phyloP scores from a whole-genome alignment of 2,888 invertebrate genomes.

The Agrochola circellaris region DNA sequence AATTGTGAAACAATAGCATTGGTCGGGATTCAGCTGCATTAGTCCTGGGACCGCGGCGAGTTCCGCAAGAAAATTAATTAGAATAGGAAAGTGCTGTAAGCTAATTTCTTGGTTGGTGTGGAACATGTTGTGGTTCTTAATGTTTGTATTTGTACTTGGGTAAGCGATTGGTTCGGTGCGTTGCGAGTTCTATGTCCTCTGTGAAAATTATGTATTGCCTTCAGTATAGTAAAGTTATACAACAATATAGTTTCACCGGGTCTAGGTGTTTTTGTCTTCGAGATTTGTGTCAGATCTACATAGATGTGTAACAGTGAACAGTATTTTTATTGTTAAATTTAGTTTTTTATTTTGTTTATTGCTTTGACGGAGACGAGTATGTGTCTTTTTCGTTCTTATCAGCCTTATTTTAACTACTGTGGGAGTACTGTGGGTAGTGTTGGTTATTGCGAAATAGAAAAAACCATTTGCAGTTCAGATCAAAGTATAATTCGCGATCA shows the following conservation, averaged over 20 bases:
- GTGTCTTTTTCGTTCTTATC: too few species aligned
- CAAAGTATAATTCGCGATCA: too few species aligned
- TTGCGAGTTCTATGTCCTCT: background rate
- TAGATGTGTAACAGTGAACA: background rate
- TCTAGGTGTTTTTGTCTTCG: background rate
- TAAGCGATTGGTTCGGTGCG: constrained; percentile 8
- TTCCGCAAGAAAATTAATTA: constrained; percentile 54
- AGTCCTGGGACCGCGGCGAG: constrained; percentile 21
- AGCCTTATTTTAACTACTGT: too few species aligned
- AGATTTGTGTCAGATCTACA: background rate
- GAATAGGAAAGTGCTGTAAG: constrained; percentile 23
- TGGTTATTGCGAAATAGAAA: too few species aligned
- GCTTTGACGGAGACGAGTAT: too few species aligned
- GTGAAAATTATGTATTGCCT: background rate
- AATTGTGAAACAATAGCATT: constrained; percentile 56
- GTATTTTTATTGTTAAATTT: background rate
- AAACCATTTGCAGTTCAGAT: too few species aligned
- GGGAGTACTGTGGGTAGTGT: too few species aligned
- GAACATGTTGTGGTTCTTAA: constrained; percentile 35
- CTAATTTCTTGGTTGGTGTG: constrained; percentile 33
- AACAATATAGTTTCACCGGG: background rate
- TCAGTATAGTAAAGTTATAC: too few species aligned
- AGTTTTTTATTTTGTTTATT: too few species aligned
- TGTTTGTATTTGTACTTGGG: background rate
- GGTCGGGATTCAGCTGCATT: constrained; percentile 47